A percentile compares a stretch with the other conserved stretches of the same genome.
These are phyloP conservation scores for Amitus sp. DNA, from an alignment of 2,888 invertebrate genomes.

Conservation along the genomic window DNA sequence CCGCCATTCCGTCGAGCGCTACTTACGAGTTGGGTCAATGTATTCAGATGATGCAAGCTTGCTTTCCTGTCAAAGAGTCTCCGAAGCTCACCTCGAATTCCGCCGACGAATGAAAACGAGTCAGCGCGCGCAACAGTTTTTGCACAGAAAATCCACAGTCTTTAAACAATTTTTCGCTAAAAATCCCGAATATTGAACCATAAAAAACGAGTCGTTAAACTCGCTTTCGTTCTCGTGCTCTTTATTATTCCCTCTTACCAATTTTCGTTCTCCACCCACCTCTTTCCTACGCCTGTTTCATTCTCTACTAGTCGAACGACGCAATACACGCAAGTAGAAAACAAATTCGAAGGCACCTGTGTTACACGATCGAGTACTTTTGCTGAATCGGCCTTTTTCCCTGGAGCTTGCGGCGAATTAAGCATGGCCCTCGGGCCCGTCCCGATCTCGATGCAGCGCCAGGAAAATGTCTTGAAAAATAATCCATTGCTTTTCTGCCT, in stretches of 20 bases:
- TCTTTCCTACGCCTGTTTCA: constrained; percentile 18
- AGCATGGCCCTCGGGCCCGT: neutral
- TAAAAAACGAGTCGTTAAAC: neutral
- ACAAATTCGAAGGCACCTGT: constrained; percentile 50
- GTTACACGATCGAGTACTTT: constrained; percentile 43
- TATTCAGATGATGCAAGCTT: neutral
- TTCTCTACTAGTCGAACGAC: constrained; percentile 30
- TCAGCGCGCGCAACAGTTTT: neutral
- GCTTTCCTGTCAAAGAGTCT: neutral
- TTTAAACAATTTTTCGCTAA: too few relatives aligned
- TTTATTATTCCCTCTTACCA: constrained; percentile 13
- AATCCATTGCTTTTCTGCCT: constrained; percentile 24
- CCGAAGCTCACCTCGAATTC: too few relatives aligned
- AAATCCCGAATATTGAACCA: too few relatives aligned
- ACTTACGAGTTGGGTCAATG: neutral
- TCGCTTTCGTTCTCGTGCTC: neutral
- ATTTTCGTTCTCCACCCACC: constrained; percentile 21
- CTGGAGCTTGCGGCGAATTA: constrained; percentile 2
- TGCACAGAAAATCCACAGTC: neutral
- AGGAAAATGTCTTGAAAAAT: constrained; percentile 37
- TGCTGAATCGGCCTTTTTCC: constrained; percentile 28
- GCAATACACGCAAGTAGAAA: constrained; percentile 40
- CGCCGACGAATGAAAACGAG: constrained; percentile 6
- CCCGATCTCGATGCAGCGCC: constrained; percentile 15
- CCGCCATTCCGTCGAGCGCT: too few relatives aligned